A percentile compares a stretch with the other conserved stretches of the same genome.
phyloP scores from a whole-genome alignment of 1,140 invertebrate species.

The Hyles vespertilio region DNA sequence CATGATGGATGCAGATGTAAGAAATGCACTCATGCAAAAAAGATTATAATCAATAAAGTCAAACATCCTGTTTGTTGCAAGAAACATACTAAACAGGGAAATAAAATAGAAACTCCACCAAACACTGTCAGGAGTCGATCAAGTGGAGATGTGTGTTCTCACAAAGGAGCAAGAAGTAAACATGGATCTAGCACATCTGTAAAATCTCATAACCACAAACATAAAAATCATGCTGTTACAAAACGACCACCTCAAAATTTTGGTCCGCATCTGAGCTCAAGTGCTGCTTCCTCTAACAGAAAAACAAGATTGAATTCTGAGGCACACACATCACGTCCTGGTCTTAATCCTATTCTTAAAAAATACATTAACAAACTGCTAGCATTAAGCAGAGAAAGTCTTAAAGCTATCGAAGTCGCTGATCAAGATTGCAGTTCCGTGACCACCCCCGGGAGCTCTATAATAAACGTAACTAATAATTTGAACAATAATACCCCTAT shows the following conservation, averaged over 20 bases:
- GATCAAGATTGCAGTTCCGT: conserved; percentile 72
- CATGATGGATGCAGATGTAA: conserved; percentile 14
- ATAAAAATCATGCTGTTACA: background rate
- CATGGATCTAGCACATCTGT: background rate
- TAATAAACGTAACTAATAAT: conserved; percentile 65
- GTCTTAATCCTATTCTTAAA: conserved; percentile 57
- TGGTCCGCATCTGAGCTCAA: background rate
- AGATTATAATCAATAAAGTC: conserved; percentile 1
- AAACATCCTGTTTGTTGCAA: conserved; percentile 3
- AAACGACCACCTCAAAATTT: background rate
- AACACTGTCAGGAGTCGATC: conserved; percentile 28
- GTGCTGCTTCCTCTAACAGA: conserved; percentile 3
- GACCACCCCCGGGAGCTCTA: conserved; percentile 72
- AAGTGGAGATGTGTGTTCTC: background rate
- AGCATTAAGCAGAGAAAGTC: conserved; percentile 65
- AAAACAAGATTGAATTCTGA: background rate
- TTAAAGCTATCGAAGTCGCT: conserved; percentile 70
- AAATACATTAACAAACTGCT: conserved; percentile 73
- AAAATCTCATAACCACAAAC: conserved; percentile 3
- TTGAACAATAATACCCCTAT: conserved; percentile 22
- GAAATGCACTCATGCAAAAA: conserved; percentile 12
- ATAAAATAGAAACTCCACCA: conserved; percentile 26
- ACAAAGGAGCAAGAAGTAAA: background rate
- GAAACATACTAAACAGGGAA: conserved; percentile 4
- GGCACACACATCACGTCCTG: background rate